A percentile compares a stretch with the other conserved stretches of the same genome.
Conservation (phyloP, 2,888 invertebrate species). For the Reticulitermes lucifugus region DNA sequence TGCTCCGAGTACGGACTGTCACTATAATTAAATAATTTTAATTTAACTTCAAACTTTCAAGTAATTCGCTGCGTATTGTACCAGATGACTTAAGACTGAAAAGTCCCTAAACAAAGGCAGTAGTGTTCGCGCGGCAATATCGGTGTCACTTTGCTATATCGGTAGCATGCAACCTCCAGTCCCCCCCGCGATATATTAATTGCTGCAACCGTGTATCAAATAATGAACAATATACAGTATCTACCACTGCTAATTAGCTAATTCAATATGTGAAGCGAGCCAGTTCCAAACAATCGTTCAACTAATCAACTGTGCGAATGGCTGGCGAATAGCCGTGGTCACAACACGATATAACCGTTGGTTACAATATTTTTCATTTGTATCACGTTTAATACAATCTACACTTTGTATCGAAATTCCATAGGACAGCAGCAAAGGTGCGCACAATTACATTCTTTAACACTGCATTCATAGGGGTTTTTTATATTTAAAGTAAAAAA, state of each 20-base stretch:
- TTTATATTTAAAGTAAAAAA: no score
- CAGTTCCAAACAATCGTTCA: background rate
- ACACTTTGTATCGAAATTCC: background rate
- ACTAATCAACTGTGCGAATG: slow-evolving; percentile 20
- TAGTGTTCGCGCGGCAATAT: background rate
- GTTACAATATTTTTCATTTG: slow-evolving; percentile 35
- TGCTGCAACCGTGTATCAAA: background rate
- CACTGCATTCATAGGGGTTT: background rate
- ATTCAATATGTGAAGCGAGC: slow-evolving; percentile 6
- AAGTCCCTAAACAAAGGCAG: background rate
- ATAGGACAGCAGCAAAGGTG: background rate
- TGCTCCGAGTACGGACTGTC: no score
- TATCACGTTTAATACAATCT: background rate
- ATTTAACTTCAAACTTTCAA: no score
- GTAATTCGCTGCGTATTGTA: background rate
- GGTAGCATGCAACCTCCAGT: background rate
- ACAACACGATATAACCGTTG: slow-evolving; percentile 28
- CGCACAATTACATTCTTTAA: background rate
- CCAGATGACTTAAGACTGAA: background rate
- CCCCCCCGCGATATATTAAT: background rate
- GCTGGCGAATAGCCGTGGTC: background rate
- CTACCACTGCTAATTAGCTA: slow-evolving; percentile 35
- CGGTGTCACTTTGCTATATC: background rate
- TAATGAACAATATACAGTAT: slow-evolving; percentile 9
- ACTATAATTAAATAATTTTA: no score